These are phyloP conservation scores for Gerris lacustris DNA, from an alignment of 2,888 invertebrate species.

Conservation along the genomic window DNA sequence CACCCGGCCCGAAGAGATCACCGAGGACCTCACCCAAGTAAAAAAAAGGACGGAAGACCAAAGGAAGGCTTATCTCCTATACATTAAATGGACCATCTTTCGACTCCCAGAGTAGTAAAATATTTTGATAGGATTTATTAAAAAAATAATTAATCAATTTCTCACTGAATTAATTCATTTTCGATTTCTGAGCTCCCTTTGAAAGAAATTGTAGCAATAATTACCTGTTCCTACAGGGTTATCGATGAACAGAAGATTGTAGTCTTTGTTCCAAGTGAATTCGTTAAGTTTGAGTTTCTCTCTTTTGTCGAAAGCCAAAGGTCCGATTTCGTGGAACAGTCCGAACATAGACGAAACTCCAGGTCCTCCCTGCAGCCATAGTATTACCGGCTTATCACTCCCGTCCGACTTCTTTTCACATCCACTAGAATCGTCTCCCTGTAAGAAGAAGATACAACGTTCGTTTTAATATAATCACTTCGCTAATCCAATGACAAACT, in stretches of 20 bases:
- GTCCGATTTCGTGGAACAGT: slow-evolving; percentile 72
- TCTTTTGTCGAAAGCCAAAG: slow-evolving; percentile 19
- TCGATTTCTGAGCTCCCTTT: too few species aligned
- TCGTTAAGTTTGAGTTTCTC: slow-evolving; percentile 46
- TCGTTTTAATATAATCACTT: neutral
- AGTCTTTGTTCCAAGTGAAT: slow-evolving; percentile 65
- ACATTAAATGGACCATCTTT: too few species aligned
- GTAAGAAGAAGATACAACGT: neutral
- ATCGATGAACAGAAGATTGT: slow-evolving; percentile 76
- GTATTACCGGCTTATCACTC: slow-evolving; percentile 49
- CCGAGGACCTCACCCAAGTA: too few species aligned
- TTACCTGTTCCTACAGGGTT: slow-evolving; percentile 75
- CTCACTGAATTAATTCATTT: too few species aligned
- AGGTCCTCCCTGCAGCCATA: slow-evolving; percentile 80
- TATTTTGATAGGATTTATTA: too few species aligned
- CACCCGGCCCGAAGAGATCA: too few species aligned
- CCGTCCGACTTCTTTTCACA: slow-evolving; percentile 32
- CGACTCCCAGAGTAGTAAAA: too few species aligned
- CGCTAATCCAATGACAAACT: too few species aligned
- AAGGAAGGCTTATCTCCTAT: too few species aligned
- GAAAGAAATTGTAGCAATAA: too few species aligned
- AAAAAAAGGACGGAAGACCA: too few species aligned
- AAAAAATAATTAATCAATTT: too few species aligned
- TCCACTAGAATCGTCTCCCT: neutral
- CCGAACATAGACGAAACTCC: slow-evolving; percentile 68